Conservation (phyloP, 2,113 vertebrate genomes). For the Candoia aspera region DNA sequence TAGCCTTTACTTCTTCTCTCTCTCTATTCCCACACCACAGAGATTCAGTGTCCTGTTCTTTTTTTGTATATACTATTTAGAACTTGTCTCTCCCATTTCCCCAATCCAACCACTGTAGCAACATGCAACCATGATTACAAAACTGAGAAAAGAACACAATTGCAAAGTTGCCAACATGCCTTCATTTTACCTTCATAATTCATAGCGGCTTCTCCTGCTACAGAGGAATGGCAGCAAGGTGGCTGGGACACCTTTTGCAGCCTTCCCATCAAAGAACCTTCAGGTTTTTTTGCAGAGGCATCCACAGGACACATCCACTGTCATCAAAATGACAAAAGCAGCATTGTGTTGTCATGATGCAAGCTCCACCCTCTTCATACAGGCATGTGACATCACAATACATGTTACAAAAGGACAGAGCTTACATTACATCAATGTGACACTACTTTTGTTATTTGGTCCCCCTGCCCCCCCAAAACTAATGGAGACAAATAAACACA, state of each 20-base stretch:
- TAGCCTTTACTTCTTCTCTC: background rate
- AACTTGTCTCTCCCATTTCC: background rate
- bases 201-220: background rate
- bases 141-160: background rate
- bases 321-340: no score
- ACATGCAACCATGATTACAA: background rate
- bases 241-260: background rate
- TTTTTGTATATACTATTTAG: background rate
- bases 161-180: background rate
- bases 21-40: background rate
- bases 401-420: no score
- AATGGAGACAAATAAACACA: no score
- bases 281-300: background rate
- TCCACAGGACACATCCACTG: no score
- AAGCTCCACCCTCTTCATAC: no score
- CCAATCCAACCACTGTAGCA: background rate
- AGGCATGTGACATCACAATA: no score
- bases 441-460: no score
- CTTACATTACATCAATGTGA: no score
- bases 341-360: no score
- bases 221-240: background rate
- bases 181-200: background rate
- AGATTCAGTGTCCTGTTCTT: background rate
- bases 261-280: background rate
- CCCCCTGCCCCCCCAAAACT: no score